Evolutionary conservation across 2,888 invertebrate genomes (phyloP), one percentile per base, ranked within the genome.

Genomic region (Acronicta leporina): DNA sequence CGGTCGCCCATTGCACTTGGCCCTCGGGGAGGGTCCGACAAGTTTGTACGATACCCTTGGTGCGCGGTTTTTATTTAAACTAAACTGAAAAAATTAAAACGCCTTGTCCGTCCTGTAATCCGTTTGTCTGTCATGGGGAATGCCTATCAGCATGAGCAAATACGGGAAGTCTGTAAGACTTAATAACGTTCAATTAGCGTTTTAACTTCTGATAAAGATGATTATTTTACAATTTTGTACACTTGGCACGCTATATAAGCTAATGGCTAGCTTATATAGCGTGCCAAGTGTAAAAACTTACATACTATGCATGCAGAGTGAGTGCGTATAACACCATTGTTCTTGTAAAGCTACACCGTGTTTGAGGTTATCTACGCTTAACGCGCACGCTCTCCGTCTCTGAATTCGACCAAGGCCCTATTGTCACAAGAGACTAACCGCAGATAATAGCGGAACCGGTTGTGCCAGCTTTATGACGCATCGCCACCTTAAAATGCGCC

Each of bases 381-480:
- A 73, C 81, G 86, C 81, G 81, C 85, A 84, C 85, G 83, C 81
- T 84, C 78, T 76, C 73, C 76, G 85, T 86, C 84, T 89, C 87
- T 87, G 85, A 88, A 87, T 86, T 81, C 80, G 62, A 84, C 86
- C 85, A 86, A 86, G 87, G 87, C 81, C 80, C 79, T 73, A 73
- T 83, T 83, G 87, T 87, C 79, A 85, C 84, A 81, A 83, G 77
- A 86, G 82, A 84, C 87, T 86, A 85, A 83, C 86, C 87, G 82
- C 84, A 83, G 81, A 88, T 88, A 89, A 91, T 87, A 82, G 83
- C 81, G 76, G 81, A 89, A 92, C 92, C 90, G 91, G 92, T 91
- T 84, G 66, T 77, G 75, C 82, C 82, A 82, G 83, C 81, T 81
- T 78, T 83, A 86, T 86, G 85, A 87, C 88, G 87, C 88, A 89